phyloP scores from a whole-genome alignment of 2,888 invertebrate genomes.

The Bombylius major region DNA sequence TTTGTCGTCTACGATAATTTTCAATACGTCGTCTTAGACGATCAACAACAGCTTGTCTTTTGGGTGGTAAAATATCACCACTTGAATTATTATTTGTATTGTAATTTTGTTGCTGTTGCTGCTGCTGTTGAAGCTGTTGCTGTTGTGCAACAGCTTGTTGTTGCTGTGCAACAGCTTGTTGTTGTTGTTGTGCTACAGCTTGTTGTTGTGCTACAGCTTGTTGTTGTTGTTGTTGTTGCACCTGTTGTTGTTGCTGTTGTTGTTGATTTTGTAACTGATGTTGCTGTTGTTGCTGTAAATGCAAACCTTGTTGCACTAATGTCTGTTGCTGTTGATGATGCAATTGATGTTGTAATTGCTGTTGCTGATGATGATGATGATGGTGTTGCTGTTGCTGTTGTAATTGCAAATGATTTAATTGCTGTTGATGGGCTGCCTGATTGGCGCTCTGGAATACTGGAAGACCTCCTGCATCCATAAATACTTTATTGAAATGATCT shows the following conservation, averaged over 20 bases:
- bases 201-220: constrained; percentile 46
- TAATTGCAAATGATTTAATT: constrained; percentile 12
- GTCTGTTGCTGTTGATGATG: constrained; percentile 28
- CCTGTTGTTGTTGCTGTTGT: constrained; percentile 15
- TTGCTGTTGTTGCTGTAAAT: constrained; percentile 19
- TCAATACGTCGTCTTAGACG: constrained; percentile 75
- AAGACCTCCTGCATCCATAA: constrained; percentile 39
- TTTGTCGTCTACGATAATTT: constrained; percentile 73
- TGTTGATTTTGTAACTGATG: constrained; percentile 15
- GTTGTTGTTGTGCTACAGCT: constrained; percentile 34
- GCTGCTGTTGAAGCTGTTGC: constrained; percentile 19
- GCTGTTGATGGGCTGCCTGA: constrained; percentile 30
- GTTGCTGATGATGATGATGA: constrained; percentile 43
- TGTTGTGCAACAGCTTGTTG: constrained; percentile 18
- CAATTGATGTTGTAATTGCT: constrained; percentile 41
- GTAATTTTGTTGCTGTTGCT: constrained; percentile 20
- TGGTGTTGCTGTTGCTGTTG: constrained; percentile 30
- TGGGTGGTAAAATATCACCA: constrained; percentile 57
- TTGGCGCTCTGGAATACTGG: constrained; percentile 39
- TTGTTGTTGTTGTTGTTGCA: constrained; percentile 31
- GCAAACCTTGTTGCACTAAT: constrained; percentile 11
- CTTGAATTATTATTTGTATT: not conserved
- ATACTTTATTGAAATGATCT: constrained; percentile 27
- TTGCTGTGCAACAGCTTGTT: constrained; percentile 18
- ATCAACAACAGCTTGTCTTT: constrained; percentile 76